Percentiles rank a stretch among this genome's conserved stretches.
These are phyloP conservation scores for Muscina levida DNA, from an alignment of 2,888 invertebrate genomes.

Conservation along the genomic window DNA sequence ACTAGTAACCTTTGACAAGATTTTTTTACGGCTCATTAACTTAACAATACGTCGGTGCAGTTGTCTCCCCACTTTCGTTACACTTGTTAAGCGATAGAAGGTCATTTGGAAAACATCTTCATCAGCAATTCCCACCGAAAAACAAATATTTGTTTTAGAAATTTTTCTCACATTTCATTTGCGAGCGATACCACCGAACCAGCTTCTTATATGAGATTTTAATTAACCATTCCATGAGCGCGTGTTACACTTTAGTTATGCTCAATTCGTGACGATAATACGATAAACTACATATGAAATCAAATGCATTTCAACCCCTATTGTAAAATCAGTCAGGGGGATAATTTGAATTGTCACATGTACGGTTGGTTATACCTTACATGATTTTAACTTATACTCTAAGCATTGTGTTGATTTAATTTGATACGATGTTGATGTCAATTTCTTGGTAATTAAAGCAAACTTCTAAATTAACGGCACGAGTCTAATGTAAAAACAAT, in stretches of 20 bases:
- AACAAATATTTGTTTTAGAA: constrained; percentile 50
- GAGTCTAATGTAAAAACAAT: not conserved
- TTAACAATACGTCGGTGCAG: constrained; percentile 50
- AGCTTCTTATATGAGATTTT: constrained; percentile 45
- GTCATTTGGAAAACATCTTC: constrained; percentile 5
- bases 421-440: constrained; percentile 5
- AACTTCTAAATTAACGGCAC: constrained; percentile 50
- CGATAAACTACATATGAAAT: not conserved
- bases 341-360: not conserved
- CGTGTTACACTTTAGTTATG: constrained; percentile 60
- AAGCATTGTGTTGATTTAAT: not conserved
- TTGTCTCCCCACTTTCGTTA: constrained; percentile 35
- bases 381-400: not conserved
- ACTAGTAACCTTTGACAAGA: not conserved
- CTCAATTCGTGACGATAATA: constrained; percentile 22
- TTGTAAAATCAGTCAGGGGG: not conserved
- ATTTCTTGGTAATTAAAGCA: constrained; percentile 33
- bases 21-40: constrained; percentile 52
- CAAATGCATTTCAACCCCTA: constrained; percentile 2
- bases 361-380: not conserved
- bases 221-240: constrained; percentile 60
- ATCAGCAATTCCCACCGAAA: constrained; percentile 37
- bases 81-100: constrained; percentile 53
- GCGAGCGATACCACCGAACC: not conserved
- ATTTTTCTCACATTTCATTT: constrained; percentile 46